A percentile compares a stretch with the other conserved stretches of the same genome.
These are phyloP conservation scores for Lates japonicus DNA, from an alignment of 2,797 vertebrate genomes.

Conservation along the genomic window DNA sequence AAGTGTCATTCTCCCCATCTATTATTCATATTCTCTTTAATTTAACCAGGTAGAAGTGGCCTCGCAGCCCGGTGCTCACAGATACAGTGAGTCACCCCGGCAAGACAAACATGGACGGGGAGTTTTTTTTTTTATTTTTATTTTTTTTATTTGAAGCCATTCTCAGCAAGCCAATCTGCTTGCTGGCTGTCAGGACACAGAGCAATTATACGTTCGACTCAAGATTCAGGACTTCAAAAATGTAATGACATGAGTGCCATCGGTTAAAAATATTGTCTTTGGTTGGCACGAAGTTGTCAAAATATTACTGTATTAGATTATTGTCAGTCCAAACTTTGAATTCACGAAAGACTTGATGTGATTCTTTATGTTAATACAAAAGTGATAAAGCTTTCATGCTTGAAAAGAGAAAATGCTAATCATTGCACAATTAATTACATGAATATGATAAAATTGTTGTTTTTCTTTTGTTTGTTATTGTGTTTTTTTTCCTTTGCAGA, in stretches of 20 bases:
- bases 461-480: slow-evolving; percentile 79
- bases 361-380: slow-evolving; percentile 61
- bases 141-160: slow-evolving; percentile 51
- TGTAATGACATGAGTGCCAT: slow-evolving; percentile 61
- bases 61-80: slow-evolving; percentile 65
- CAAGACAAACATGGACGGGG: slow-evolving; percentile 71
- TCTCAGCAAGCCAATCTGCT: slow-evolving; percentile 59
- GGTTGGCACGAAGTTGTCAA: slow-evolving; percentile 47
- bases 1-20: slow-evolving; percentile 86
- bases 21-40: slow-evolving; percentile 89
- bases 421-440: slow-evolving; percentile 80
- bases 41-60: slow-evolving; percentile 86
- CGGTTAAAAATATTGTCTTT: slow-evolving; percentile 58
- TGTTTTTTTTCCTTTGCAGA: slow-evolving; percentile 64
- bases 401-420: slow-evolving; percentile 83
- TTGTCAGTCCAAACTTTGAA: slow-evolving; percentile 52
- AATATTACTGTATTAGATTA: slow-evolving; percentile 47
- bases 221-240: slow-evolving; percentile 63
- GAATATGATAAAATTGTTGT: slow-evolving; percentile 73
- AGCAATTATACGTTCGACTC: slow-evolving; percentile 67
- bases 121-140: slow-evolving; percentile 18
- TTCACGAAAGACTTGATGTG: slow-evolving; percentile 49
- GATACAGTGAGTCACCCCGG: slow-evolving; percentile 67
- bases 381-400: slow-evolving; percentile 60
- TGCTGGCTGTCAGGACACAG: slow-evolving; percentile 60